These are phyloP conservation scores for Balanococcus diminutus DNA, from an alignment of 2,888 invertebrate species.

Conservation along the genomic window DNA sequence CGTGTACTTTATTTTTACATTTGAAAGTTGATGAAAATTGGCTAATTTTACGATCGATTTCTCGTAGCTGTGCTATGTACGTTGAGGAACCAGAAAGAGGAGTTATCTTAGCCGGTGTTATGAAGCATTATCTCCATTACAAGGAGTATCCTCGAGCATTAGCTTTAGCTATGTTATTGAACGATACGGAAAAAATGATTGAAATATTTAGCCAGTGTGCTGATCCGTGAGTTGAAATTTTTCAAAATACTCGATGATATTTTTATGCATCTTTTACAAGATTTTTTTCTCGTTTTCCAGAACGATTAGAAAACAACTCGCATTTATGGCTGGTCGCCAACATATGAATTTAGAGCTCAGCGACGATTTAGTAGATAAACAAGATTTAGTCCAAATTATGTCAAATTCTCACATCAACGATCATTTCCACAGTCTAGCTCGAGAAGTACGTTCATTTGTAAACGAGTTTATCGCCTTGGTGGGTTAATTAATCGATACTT, in stretches of 20 bases:
- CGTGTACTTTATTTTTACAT: slow-evolving; percentile 3
- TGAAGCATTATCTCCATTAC: slow-evolving; percentile 85
- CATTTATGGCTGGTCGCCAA: slow-evolving; percentile 94
- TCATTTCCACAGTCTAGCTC: slow-evolving; percentile 88
- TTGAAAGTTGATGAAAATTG: not conserved
- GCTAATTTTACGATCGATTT: not conserved
- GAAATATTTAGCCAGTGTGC: slow-evolving; percentile 83
- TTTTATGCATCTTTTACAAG: not conserved
- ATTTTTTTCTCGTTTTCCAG: too few species aligned
- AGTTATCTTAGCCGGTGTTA: slow-evolving; percentile 79
- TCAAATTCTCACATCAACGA: slow-evolving; percentile 92
- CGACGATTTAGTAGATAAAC: slow-evolving; percentile 70
- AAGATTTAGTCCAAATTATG: slow-evolving; percentile 86
- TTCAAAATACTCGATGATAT: not conserved
- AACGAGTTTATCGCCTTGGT: not conserved
- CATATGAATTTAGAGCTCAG: slow-evolving; percentile 84
- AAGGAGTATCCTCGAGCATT: slow-evolving; percentile 88
- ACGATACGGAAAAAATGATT: slow-evolving; percentile 78
- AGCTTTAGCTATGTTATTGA: slow-evolving; percentile 88
- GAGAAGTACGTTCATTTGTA: slow-evolving; percentile 70
- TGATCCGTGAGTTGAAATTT: slow-evolving; percentile 80
- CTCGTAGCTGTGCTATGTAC: slow-evolving; percentile 86
- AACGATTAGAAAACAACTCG: slow-evolving; percentile 87
- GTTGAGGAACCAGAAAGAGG: slow-evolving; percentile 93
- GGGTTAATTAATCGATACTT: not conserved